Base-by-base conservation (phyloP, 2,888 invertebrate genomes). In the Mamestra brassicae region DNA sequence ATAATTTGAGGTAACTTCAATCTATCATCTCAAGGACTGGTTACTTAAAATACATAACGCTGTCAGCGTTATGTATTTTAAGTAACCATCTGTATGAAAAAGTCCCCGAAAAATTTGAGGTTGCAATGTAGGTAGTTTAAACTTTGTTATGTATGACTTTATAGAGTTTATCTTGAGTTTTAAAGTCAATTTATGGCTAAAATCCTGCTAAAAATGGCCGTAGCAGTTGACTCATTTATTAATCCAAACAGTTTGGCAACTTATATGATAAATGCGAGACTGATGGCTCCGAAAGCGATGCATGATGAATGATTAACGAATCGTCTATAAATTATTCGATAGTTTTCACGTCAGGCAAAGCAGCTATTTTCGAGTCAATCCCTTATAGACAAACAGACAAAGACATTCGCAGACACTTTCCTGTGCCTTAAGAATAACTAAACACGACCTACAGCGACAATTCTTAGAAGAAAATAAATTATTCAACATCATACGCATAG, bases 381-480 rank as follows among this genome's bases (percentile, higher is more conserved):
- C 26, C 54, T 54, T 62, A 74, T 42, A 79, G 60, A 67, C 63
- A 34, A 61, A 74, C 74, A 74, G 61, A 69, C 84, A 69, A 66
- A 79, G 80, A 69, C 74, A 74, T 65, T 73, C 47, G 55, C 65
- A 83, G 80, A 80, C 74, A 66, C 84, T 80, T 52, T 79, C 68
- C 74, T 63, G 62, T 69, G 68, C 65, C 69, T 62, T 17, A 57
- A 60, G 84, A 80, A 80, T 80, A 66, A 83, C 79, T 83, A 62
- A 80, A 55, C 68, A 65, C 84, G 74, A 74, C 84, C 80, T 74
- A 81, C 80, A 83, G 84, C 69, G 65, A 66, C 58, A 76, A 26
- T 81, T 80, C 82, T 54, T 65, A 72, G 85, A 81, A 82, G 68
- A 71, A 73, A 81, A 81, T 83, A 83, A 69, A 83, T 83, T 81